These are phyloP conservation scores for Magallana ariakensis DNA, from an alignment of 1,140 invertebrate genomes.

Conservation along the genomic window DNA sequence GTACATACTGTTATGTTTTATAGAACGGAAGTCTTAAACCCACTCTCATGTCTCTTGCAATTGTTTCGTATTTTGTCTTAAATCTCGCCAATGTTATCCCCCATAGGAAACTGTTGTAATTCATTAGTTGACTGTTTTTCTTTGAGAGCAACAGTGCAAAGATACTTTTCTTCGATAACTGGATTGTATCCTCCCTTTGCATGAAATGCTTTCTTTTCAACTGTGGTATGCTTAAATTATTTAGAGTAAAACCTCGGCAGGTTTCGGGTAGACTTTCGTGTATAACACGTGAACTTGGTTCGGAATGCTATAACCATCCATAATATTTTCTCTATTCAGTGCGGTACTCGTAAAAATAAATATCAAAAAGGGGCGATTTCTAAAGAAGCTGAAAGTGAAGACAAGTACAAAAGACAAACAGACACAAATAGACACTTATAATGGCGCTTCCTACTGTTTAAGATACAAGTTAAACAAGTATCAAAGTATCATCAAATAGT, in stretches of 20 bases:
- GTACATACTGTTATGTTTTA: background rate
- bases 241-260: too few species aligned
- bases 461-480: background rate
- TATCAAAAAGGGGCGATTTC: background rate
- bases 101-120: background rate
- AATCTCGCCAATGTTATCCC: background rate
- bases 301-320: background rate
- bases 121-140: background rate
- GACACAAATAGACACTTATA: background rate
- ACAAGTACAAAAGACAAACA: background rate
- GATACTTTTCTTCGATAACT: too few species aligned
- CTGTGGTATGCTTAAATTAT: too few species aligned
- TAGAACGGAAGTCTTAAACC: too few species aligned
- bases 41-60: too few species aligned
- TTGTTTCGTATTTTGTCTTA: background rate
- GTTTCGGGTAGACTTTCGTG: too few species aligned
- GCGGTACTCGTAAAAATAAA: background rate
- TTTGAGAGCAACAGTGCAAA: too few species aligned
- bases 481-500: constrained; percentile 11
- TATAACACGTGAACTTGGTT: too few species aligned
- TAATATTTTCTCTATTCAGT: background rate
- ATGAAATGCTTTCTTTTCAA: too few species aligned
- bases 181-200: too few species aligned
- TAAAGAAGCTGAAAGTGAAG: constrained; percentile 8
- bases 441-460: background rate